Percentiles rank a stretch among this genome's conserved stretches.
These are phyloP conservation scores for Turnix velox DNA, from an alignment of 2,113 vertebrate species.

Conservation along the genomic window DNA sequence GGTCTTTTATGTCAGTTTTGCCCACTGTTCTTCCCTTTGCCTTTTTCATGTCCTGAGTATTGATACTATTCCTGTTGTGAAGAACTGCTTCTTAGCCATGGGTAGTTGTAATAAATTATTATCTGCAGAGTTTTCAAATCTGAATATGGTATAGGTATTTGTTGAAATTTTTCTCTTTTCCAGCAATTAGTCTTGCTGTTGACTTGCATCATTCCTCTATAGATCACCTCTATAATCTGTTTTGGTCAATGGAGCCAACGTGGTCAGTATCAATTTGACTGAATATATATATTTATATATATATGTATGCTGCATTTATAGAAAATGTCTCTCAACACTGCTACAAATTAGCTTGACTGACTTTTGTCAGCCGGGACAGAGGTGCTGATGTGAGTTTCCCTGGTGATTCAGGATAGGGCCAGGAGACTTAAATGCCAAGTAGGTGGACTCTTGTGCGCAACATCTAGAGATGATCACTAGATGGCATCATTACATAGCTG, in stretches of 20 bases:
- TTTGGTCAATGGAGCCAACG: neutral
- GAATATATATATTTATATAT: neutral
- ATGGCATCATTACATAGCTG: constrained; percentile 64
- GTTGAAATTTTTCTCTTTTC: neutral
- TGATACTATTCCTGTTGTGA: neutral
- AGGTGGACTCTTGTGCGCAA: accelerated
- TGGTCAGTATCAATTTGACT: neutral
- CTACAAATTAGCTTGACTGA: neutral
- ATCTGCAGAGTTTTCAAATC: neutral
- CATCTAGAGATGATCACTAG: constrained; percentile 50
- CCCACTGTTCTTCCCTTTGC: neutral
- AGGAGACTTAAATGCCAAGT: accelerated
- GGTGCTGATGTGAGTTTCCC: neutral
- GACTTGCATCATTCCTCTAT: neutral
- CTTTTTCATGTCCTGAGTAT: neutral
- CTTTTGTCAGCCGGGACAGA: accelerated
- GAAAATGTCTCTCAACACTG: neutral
- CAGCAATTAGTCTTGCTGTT: neutral
- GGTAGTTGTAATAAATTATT: neutral
- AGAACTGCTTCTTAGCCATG: neutral
- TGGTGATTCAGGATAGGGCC: neutral
- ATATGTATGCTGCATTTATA: neutral
- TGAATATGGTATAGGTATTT: neutral
- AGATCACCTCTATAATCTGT: neutral
- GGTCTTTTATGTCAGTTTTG: neutral